Percentiles rank a stretch among this genome's conserved stretches.
These are phyloP conservation scores for Puffinus mauretanicus DNA, from an alignment of 2,113 vertebrate genomes.

Conservation along the genomic window DNA sequence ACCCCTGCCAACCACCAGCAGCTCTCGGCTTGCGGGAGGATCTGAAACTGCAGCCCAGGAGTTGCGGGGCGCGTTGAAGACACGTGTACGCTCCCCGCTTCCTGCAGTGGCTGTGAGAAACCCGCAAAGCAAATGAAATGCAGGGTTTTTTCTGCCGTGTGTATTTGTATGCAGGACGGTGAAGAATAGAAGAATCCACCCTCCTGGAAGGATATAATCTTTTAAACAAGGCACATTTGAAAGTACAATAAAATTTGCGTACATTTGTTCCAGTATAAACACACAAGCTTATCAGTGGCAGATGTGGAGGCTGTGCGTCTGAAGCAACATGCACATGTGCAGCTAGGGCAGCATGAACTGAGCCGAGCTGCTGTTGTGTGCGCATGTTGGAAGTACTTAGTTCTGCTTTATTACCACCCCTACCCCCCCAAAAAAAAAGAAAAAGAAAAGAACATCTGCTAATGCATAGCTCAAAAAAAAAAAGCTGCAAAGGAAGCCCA, in stretches of 20 bases:
- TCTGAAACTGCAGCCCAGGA: background rate
- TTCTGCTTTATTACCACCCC: background rate
- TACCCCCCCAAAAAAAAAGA: too few relatives aligned
- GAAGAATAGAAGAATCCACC: background rate
- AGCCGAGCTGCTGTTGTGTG: background rate
- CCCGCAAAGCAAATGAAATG: background rate
- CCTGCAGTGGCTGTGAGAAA: background rate
- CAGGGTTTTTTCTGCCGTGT: background rate
- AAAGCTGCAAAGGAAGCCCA: background rate
- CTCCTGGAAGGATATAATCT: background rate
- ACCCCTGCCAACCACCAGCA: background rate
- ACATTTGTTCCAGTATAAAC: conserved; percentile 48
- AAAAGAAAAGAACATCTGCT: conserved; percentile 1
- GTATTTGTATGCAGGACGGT: background rate
- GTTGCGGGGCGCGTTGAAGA: background rate
- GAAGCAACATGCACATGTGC: background rate
- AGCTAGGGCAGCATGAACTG: background rate
- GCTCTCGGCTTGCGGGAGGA: background rate
- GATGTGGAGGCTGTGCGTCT: background rate
- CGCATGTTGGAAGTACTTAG: background rate
- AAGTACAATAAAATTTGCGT: background rate
- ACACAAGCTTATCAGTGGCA: background rate
- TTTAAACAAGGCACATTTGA: background rate
- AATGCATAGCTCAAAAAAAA: background rate
- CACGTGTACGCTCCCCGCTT: background rate